These are phyloP conservation scores for Thryonomys swinderianus DNA, from an alignment of 2,113 vertebrate genomes.

Conservation along the genomic window DNA sequence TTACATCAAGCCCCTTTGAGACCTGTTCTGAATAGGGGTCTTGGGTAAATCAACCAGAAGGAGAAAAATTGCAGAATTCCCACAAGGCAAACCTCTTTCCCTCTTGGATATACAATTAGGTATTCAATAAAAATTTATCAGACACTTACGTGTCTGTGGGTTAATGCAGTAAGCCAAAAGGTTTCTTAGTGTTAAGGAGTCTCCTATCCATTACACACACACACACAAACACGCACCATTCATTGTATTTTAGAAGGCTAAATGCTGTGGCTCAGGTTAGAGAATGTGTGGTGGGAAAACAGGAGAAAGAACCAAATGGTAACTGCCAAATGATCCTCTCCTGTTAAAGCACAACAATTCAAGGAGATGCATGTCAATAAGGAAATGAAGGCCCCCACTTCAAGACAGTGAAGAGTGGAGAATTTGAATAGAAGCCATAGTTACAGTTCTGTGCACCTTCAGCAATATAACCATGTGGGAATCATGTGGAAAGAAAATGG, in stretches of 20 bases:
- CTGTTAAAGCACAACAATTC: neutral
- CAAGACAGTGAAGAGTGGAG: neutral
- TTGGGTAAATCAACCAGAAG: slow-evolving; percentile 50
- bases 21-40: neutral
- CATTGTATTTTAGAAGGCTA: neutral
- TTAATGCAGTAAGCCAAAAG: neutral
- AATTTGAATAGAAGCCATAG: neutral
- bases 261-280: neutral
- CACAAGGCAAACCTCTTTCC: neutral
- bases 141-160: neutral
- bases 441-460: neutral
- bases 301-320: neutral
- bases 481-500: slow-evolving; percentile 59
- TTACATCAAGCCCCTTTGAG: too few relatives aligned
- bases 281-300: neutral
- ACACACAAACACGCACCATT: neutral
- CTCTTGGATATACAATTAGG: neutral
- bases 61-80: slow-evolving; percentile 54
- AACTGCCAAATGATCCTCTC: neutral
- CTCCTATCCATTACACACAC: neutral
- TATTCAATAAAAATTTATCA: slow-evolving; percentile 6
- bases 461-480: neutral
- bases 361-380: neutral
- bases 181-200: neutral
- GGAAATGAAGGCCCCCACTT: neutral